Percentiles rank a stretch among this genome's conserved stretches.
Conservation (phyloP, 2,113 vertebrate genomes). For the Elephantulus edwardii region DNA sequence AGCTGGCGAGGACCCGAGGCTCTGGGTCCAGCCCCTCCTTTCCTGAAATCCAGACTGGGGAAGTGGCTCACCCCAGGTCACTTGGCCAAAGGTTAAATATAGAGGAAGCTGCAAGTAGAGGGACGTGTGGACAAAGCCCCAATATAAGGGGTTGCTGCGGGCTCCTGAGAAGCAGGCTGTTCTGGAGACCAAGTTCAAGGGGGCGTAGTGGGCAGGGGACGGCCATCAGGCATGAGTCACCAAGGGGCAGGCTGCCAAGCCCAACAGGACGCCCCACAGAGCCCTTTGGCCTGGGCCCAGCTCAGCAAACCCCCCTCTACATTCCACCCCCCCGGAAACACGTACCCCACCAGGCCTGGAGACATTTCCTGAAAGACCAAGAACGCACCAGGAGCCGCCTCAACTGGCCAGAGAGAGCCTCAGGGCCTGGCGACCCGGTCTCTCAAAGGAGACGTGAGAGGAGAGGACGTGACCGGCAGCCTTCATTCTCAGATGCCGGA, state of each 20-base stretch:
- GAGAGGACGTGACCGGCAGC: conserved; percentile 75
- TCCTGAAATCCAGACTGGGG: conserved; percentile 22
- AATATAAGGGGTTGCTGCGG: neutral
- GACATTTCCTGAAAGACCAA: conserved; percentile 74
- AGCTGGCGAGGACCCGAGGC: neutral
- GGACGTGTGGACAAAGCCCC: neutral
- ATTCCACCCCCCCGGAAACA: conserved; percentile 38
- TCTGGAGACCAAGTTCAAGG: conserved; percentile 40
- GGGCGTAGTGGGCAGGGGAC: conserved; percentile 35
- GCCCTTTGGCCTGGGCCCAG: conserved; percentile 61
- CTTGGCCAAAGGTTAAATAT: conserved; percentile 29
- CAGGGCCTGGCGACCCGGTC: conserved; percentile 36
- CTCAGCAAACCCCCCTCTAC: conserved; percentile 25
- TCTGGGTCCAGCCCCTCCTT: neutral
- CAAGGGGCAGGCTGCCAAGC: conserved; percentile 58
- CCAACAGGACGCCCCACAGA: conserved; percentile 49
- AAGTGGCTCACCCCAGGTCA: conserved; percentile 21
- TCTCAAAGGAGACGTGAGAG: conserved; percentile 27
- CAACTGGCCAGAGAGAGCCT: neutral
- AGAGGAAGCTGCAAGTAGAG: conserved; percentile 42
- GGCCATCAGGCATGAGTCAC: conserved; percentile 63
- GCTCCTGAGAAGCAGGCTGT: neutral
- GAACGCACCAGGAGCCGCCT: conserved; percentile 33
- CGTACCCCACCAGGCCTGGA: conserved; percentile 49
- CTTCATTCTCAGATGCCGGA: conserved; percentile 48